Evolutionary conservation across 2,113 vertebrate genomes (phyloP), one percentile per base, ranked within the genome.

Genomic region (Leucoraja erinaceus): DNA sequence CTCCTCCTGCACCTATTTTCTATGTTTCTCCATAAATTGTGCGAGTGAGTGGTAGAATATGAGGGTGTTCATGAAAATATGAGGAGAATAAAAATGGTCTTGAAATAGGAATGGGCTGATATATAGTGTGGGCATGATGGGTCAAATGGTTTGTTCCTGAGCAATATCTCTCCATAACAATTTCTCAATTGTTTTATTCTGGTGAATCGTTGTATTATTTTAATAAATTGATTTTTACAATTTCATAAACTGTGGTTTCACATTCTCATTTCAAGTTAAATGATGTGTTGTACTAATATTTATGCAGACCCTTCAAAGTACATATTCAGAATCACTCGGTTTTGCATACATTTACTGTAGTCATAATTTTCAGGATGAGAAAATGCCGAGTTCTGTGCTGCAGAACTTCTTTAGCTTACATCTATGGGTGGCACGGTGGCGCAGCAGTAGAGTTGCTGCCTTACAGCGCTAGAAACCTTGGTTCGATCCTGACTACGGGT

Each of bases 261-360:
- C 75, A 33, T 77, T 77, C n/a, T 77, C n/a, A 77, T 77, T 77
- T 33, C 75, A 77, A 33, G n/a, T 14, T 77, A 77, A 33, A 77
- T 77, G 75, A 77, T 77, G 75, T 33, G n/a, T 14, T 33, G 75
- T 77, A 77, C n/a, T 77, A 77, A 77, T 77, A 77, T 77, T 77
- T 77, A 77, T 77, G 75, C 75, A 77, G n/a, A 31, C 25, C 9
- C n/a, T 77, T 77, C 75, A 77, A 77, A 77, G 75, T 14, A 77
- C 14, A 33, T 33, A 33, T 77, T 2, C n/a, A 33, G 75, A 77
- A 77, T 77, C 75, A 33, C n/a, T 31, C 10, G 22, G 25, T 33
- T 77, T 77, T 33, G 75, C 75, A 77, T 77, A 77, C 1, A 77
- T 31, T 75, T 33, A 33, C 3, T 33, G 28, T 11, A 77, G 9